These are phyloP conservation scores for Neuroterus valhalla DNA, from an alignment of 1,140 invertebrate genomes.

Conservation along the genomic window DNA sequence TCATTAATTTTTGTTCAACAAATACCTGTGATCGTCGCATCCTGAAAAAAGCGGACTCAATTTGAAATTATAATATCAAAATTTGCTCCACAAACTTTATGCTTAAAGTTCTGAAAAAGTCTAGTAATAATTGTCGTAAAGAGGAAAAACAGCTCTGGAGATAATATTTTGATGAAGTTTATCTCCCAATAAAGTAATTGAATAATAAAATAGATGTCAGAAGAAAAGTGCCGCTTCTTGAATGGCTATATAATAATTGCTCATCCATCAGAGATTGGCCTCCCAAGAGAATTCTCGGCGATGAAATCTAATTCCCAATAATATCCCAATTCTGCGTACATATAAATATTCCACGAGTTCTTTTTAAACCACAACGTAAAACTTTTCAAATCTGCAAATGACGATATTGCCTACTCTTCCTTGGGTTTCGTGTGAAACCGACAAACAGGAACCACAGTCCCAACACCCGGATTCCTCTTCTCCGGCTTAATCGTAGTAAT, in stretches of 20 bases:
- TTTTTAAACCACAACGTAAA: neutral
- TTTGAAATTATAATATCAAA: too few species aligned
- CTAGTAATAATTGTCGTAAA: too few species aligned
- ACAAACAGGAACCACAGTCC: conserved; percentile 13
- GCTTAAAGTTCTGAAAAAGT: too few species aligned
- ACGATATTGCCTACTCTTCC: conserved; percentile 3
- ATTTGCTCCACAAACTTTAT: too few species aligned
- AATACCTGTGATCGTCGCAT: too few species aligned
- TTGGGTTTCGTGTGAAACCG: conserved; percentile 13
- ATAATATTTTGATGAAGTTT: neutral
- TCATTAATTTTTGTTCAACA: too few species aligned
- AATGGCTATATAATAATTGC: conserved; percentile 4
- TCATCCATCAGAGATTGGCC: conserved; percentile 20
- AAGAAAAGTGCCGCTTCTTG: conserved; percentile 28
- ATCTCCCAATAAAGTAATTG: neutral
- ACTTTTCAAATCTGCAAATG: conserved; percentile 6
- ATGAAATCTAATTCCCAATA: neutral
- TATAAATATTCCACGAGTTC: conserved; percentile 4
- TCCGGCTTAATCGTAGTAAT: conserved; percentile 1
- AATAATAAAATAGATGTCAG: conserved; percentile 21
- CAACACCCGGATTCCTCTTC: neutral
- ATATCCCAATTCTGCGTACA: neutral
- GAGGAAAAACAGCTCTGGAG: too few species aligned
- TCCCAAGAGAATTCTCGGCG: neutral
- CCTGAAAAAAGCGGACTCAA: too few species aligned